Evolutionary conservation across 2,888 invertebrate genomes (phyloP).

Genomic region (Tenodera sinensis): DNA sequence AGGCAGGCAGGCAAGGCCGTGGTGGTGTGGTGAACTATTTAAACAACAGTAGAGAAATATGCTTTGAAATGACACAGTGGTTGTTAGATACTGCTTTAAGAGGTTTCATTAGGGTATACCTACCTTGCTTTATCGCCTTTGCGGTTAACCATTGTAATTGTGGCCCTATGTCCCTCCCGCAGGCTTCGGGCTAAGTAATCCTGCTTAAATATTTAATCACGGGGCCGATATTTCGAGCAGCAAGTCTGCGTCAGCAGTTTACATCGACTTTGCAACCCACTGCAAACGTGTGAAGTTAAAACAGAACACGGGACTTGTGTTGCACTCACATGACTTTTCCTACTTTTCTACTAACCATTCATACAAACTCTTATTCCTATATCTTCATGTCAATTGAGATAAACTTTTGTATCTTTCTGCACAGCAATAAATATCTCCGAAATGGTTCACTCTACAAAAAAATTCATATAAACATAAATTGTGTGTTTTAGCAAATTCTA

Average conservation of each 20-base stretch:
- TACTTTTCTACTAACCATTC: too few species aligned
- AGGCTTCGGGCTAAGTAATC: background rate
- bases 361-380: too few species aligned
- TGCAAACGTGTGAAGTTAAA: background rate
- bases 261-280: too few species aligned
- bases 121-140: background rate
- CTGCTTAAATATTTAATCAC: background rate
- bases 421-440: too few species aligned
- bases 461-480: too few species aligned
- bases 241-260: background rate
- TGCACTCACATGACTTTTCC: too few species aligned
- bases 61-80: background rate
- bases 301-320: background rate
- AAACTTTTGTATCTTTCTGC: too few species aligned
- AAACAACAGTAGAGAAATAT: background rate
- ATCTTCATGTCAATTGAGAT: too few species aligned
- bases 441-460: too few species aligned
- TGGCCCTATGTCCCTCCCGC: background rate
- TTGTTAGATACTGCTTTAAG: background rate
- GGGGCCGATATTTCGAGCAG: background rate
- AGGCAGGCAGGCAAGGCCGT: background rate
- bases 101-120: background rate
- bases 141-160: background rate
- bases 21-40: background rate
- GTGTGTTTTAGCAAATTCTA: too few species aligned